Percentiles rank a stretch among this genome's conserved stretches.
phyloP scores from a whole-genome alignment of 2,113 vertebrate species.

The Oophaga pumilio region DNA sequence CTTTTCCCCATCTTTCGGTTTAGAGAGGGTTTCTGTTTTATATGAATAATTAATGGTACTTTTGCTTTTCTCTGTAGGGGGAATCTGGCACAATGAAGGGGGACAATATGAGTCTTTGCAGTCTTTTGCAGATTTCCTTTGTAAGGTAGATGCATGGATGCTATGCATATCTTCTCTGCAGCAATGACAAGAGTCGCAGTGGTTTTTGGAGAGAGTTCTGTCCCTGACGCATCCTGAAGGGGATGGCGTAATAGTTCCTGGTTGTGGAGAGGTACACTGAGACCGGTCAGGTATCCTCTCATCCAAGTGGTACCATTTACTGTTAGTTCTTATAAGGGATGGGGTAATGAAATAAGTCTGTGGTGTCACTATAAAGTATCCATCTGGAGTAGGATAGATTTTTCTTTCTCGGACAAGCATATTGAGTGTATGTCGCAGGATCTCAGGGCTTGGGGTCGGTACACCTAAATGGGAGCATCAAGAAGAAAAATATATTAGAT shows the following conservation, averaged over 20 bases:
- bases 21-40: constrained; percentile 89
- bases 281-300: constrained; percentile 90
- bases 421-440: constrained; percentile 92
- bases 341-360: constrained; percentile 99
- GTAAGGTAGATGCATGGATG: constrained; percentile 88
- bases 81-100: constrained; percentile 80
- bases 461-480: constrained; percentile 78
- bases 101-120: constrained; percentile 82
- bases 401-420: constrained; percentile 96
- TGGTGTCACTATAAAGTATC: constrained; percentile 97
- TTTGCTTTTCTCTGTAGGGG: constrained; percentile 90
- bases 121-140: constrained; percentile 91
- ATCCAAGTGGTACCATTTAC: constrained; percentile 98
- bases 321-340: constrained; percentile 95
- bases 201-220: constrained; percentile 88
- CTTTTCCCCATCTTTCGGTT: constrained; percentile 92
- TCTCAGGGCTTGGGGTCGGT: constrained; percentile 94
- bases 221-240: constrained; percentile 90
- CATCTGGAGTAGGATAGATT: constrained; percentile 94
- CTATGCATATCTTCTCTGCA: constrained; percentile 89
- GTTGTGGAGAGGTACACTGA: constrained; percentile 93
- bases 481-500: constrained; percentile 55
- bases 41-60: constrained; percentile 91
- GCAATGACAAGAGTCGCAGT: constrained; percentile 88
- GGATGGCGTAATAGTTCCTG: constrained; percentile 89